Conservation (phyloP, 1,140 invertebrate species). For the Himalopsyche phryganea region DNA sequence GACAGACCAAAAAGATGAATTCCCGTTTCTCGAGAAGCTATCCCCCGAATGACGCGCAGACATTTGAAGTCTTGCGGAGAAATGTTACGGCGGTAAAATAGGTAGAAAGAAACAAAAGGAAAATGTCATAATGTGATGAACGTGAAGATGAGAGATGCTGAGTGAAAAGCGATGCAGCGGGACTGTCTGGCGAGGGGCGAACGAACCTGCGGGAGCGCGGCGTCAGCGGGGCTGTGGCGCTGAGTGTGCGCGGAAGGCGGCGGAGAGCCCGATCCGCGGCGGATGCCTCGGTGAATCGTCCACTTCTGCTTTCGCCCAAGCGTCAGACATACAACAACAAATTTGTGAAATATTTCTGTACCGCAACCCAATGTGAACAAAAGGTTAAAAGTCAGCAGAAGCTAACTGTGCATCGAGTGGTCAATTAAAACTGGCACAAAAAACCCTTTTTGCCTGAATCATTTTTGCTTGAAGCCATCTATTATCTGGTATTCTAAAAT, state of each 20-base stretch:
- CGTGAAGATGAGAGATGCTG: not conserved
- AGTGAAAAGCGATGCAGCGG: not conserved
- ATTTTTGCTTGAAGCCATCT: no score
- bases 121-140: not conserved
- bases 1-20: no score
- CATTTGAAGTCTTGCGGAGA: no score
- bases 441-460: no score
- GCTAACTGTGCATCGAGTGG: not conserved
- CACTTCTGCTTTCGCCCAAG: conserved; percentile 76
- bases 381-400: no score
- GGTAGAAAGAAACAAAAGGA: no score
- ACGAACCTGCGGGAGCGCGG: conserved; percentile 36
- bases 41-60: no score
- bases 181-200: conserved; percentile 4
- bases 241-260: conserved; percentile 45
- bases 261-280: conserved; percentile 66
- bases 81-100: no score
- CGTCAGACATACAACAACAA: conserved; percentile 16
- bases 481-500: no score
- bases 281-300: conserved; percentile 72
- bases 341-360: not conserved
- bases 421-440: not conserved
- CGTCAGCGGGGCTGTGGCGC: conserved; percentile 43
- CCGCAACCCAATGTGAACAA: no score
- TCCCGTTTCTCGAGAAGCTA: no score